Evolutionary conservation across 2,113 vertebrate genomes (phyloP).

Genomic region (Hydropotes inermis): DNA sequence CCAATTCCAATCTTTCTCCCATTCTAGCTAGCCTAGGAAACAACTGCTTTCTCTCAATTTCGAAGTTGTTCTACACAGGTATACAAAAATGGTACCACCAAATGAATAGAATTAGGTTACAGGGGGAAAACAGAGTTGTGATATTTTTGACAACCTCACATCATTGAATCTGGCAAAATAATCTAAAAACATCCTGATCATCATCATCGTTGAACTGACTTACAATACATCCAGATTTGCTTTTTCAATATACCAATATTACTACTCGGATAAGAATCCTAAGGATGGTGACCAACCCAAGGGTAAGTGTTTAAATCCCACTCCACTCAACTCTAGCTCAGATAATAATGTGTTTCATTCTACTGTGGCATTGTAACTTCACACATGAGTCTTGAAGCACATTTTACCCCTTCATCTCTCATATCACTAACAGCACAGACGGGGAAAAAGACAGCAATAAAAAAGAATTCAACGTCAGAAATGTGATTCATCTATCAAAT

Average conservation of each 20-base stretch:
- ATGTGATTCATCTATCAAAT: conserved; percentile 25
- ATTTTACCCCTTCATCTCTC: conserved; percentile 25
- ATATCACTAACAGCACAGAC: conserved; percentile 14
- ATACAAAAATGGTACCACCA: neutral
- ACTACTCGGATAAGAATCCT: neutral
- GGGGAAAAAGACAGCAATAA: neutral
- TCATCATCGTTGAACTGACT: neutral
- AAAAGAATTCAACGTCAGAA: conserved; percentile 31
- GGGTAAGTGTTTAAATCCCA: neutral
- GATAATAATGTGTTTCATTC: neutral
- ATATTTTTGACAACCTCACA: neutral
- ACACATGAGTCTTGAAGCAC: neutral
- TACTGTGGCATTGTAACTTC: neutral
- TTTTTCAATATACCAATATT: neutral
- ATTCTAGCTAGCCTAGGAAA: neutral
- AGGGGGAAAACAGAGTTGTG: neutral
- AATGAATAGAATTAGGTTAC: neutral
- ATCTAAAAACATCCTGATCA: neutral
- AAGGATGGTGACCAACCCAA: neutral
- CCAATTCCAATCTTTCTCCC: neutral
- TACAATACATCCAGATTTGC: neutral
- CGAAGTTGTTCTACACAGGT: neutral
- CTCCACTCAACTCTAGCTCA: neutral
- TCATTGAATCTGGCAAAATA: neutral
- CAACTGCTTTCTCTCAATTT: neutral